Percentiles rank a stretch among this genome's conserved stretches.
phyloP scores from a whole-genome alignment of 2,888 invertebrate species.

The Stramonita haemastoma region DNA sequence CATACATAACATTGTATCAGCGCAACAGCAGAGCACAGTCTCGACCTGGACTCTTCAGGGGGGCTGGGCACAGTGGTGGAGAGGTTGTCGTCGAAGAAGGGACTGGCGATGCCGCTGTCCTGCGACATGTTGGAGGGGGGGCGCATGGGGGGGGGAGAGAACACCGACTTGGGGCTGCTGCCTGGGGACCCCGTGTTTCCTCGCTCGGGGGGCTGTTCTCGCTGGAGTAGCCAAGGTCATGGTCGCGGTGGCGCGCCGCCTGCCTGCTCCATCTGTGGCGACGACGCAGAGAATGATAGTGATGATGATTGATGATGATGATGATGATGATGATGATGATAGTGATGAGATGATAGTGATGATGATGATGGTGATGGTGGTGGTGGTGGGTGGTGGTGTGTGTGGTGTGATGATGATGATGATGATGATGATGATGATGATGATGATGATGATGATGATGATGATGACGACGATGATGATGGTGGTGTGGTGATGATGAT shows the following conservation, averaged over 20 bases:
- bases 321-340: too few relatives aligned
- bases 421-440: too few relatives aligned
- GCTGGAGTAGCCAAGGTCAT: constrained; percentile 39
- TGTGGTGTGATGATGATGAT: too few relatives aligned
- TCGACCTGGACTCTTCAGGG: constrained; percentile 45
- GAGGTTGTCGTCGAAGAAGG: constrained; percentile 47
- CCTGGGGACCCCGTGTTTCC: constrained; percentile 50
- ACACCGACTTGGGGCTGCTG: constrained; percentile 52
- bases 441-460: too few relatives aligned
- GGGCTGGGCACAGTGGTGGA: constrained; percentile 47
- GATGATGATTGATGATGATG: too few relatives aligned
- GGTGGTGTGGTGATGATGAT: too few relatives aligned
- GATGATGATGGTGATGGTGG: too few relatives aligned
- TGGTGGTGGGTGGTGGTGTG: too few relatives aligned
- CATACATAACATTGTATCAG: too few relatives aligned
- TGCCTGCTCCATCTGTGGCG: not conserved
- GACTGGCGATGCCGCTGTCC: constrained; percentile 55
- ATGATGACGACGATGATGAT: too few relatives aligned
- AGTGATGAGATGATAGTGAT: too few relatives aligned
- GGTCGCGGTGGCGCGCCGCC: not conserved
- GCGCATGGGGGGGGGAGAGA: constrained; percentile 49
- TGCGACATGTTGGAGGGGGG: constrained; percentile 56
- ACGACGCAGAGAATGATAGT: too few relatives aligned
- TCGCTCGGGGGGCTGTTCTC: constrained; percentile 43
- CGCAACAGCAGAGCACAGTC: not conserved